Conservation (phyloP, 2,888 invertebrate species). For the Drosophila setosimentum region DNA sequence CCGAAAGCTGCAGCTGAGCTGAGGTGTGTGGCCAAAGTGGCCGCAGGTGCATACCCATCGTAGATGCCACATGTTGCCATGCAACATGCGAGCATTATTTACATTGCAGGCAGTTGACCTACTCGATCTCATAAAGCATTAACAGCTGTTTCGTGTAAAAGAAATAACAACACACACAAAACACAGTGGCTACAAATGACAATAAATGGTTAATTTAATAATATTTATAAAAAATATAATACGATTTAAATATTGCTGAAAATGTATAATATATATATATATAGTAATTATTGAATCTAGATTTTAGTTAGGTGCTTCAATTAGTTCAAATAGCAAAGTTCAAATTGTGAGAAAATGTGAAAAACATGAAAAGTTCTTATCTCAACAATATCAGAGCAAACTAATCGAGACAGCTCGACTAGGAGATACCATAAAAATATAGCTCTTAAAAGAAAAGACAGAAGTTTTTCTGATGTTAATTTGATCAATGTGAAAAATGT, state of each 20-base stretch:
- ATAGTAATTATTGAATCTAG: neutral
- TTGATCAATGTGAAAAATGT: neutral
- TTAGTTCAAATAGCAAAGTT: neutral
- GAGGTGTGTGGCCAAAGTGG: constrained; percentile 16
- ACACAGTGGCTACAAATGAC: too few relatives aligned
- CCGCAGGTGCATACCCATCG: constrained; percentile 50
- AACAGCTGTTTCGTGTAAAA: constrained; percentile 13
- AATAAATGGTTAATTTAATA: neutral
- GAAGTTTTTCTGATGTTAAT: neutral
- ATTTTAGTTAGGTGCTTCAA: neutral
- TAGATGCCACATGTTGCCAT: constrained; percentile 28
- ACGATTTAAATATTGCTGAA: neutral
- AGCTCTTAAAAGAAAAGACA: neutral
- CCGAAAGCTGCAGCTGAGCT: neutral
- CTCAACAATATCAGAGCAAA: neutral
- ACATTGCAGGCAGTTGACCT: constrained; percentile 37
- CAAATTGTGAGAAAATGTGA: neutral
- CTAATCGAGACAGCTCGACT: neutral
- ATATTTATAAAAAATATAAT: neutral
- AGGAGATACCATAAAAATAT: neutral
- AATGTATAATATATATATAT: too few relatives aligned
- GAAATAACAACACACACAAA: neutral
- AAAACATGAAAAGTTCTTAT: neutral
- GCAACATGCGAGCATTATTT: constrained; percentile 41
- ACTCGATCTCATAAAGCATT: constrained; percentile 19